Evolutionary conservation across 2,113 vertebrate genomes (phyloP).

Genomic region (Aptenodytes patagonicus): DNA sequence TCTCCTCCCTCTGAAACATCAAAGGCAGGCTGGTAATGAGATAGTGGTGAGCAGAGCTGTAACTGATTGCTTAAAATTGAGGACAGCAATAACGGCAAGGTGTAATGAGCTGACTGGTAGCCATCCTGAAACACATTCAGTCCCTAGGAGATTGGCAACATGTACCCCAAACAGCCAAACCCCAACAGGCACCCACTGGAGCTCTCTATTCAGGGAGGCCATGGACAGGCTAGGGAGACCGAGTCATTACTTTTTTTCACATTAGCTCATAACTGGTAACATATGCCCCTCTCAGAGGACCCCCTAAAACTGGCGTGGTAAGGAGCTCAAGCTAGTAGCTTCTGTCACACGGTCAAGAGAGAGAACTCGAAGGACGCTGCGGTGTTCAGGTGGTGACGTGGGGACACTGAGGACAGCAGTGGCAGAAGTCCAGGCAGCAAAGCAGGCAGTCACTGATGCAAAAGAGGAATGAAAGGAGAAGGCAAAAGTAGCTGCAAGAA

Average conservation of each 20-base stretch:
- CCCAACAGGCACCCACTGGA: background rate
- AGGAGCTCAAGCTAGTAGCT: background rate
- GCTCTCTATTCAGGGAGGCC: background rate
- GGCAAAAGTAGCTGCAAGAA: background rate
- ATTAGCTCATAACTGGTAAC: background rate
- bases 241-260: background rate
- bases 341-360: background rate
- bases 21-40: conserved; percentile 10
- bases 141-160: background rate
- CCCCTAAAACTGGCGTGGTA: background rate
- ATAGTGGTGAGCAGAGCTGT: background rate
- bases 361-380: accelerated
- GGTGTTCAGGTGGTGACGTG: accelerated
- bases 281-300: background rate
- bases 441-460: background rate
- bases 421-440: background rate
- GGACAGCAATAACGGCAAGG: background rate
- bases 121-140: background rate
- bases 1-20: background rate
- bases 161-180: background rate
- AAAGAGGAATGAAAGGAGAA: background rate
- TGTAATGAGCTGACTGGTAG: background rate
- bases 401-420: too few species aligned
- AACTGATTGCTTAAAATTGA: background rate
- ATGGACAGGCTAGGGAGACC: background rate